Evolutionary conservation across 2,113 vertebrate genomes (phyloP).

Genomic region (Cryptomyrus ogoouensis): DNA sequence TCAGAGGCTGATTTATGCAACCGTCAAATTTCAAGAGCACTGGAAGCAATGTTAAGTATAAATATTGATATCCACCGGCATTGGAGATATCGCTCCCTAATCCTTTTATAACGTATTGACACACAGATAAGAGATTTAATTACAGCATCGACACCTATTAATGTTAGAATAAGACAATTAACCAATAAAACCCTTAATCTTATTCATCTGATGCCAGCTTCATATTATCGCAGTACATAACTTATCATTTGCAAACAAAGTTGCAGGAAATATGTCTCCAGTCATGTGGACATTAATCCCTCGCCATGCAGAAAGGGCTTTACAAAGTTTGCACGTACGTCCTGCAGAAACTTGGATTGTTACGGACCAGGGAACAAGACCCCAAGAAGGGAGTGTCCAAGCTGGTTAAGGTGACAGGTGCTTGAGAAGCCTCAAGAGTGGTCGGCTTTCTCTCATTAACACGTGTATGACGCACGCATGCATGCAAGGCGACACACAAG

Average conservation of each 20-base stretch:
- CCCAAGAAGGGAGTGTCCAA: not conserved
- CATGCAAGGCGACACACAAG: not conserved
- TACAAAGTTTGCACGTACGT: not conserved
- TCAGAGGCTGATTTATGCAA: not conserved
- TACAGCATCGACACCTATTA: not conserved
- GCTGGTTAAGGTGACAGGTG: not conserved
- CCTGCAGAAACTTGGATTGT: not conserved
- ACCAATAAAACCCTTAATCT: conserved; percentile 9
- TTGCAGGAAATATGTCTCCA: not conserved
- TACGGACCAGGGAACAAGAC: not conserved
- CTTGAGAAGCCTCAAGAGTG: not conserved
- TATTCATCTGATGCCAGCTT: not conserved
- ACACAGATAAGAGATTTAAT: conserved; percentile 17
- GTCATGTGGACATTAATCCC: not conserved
- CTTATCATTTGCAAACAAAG: not conserved
- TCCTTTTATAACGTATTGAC: conserved; percentile 15
- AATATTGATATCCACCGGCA: not conserved
- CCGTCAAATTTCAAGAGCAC: not conserved
- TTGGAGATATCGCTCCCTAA: not conserved
- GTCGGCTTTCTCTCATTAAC: conserved; percentile 10
- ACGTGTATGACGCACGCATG: not conserved
- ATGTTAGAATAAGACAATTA: not conserved
- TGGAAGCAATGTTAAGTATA: not conserved
- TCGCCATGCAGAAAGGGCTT: not conserved
- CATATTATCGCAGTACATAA: not conserved